Evolutionary conservation across 2,113 vertebrate genomes (phyloP).

Genomic region (Merops nubicus): DNA sequence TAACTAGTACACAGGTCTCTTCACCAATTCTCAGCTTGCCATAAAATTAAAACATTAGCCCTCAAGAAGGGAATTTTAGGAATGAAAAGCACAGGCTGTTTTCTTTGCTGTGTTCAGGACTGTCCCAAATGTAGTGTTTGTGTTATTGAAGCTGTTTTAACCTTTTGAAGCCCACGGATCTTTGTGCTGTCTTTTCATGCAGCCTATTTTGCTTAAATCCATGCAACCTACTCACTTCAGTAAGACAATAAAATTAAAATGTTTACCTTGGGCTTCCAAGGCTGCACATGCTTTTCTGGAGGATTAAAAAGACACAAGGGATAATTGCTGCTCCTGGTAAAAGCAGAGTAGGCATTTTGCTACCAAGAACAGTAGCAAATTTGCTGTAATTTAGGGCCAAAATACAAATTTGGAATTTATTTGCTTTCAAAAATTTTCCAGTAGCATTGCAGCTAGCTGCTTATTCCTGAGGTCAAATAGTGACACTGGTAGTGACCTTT

Average conservation of each 20-base stretch:
- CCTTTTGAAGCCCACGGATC: background rate
- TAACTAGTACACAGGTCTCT: background rate
- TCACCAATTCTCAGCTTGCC: background rate
- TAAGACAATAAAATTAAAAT: background rate
- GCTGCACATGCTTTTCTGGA: background rate
- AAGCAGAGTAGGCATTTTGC: background rate
- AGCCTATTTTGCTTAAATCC: background rate
- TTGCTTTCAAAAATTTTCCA: background rate
- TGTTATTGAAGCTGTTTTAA: background rate
- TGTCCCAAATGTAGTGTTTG: background rate
- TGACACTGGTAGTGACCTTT: background rate
- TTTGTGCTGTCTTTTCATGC: background rate
- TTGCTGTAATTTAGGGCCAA: background rate
- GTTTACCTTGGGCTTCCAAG: background rate
- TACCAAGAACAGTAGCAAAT: background rate
- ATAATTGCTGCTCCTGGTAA: background rate
- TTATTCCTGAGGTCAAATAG: background rate
- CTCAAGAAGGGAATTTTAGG: background rate
- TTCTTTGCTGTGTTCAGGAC: background rate
- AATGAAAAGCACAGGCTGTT: background rate
- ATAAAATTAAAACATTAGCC: background rate
- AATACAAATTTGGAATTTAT: background rate
- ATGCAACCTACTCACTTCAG: background rate
- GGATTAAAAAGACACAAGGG: background rate
- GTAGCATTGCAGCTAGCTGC: background rate